phyloP scores from a whole-genome alignment of 2,113 vertebrate genomes.

The Alethe diademata region DNA sequence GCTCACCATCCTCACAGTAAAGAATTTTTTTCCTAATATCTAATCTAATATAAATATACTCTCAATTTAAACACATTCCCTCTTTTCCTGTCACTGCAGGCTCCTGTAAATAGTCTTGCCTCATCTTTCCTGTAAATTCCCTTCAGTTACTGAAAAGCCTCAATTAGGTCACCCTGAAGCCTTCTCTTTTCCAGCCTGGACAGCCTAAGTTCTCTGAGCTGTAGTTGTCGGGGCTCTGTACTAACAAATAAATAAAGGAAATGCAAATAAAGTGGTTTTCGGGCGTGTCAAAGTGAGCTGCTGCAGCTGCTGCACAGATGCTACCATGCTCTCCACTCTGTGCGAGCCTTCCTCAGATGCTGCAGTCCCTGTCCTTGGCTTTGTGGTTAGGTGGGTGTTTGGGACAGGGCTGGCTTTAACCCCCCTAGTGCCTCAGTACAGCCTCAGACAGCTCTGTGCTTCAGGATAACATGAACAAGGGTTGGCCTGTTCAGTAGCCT shows the following conservation, averaged over 20 bases:
- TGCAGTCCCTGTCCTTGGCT: not conserved
- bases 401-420: not conserved
- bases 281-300: not conserved
- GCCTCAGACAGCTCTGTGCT: not conserved
- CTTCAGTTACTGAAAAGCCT: not conserved
- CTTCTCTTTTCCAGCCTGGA: not conserved
- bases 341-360: accelerated
- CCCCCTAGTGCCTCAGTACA: accelerated
- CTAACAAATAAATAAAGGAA: too few relatives aligned
- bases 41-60: not conserved
- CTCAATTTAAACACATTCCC: not conserved
- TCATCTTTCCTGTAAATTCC: not conserved
- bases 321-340: accelerated
- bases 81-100: not conserved
- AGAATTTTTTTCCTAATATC: not conserved
- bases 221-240: accelerated
- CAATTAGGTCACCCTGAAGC: not conserved
- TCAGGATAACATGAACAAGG: accelerated
- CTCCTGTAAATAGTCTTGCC: not conserved
- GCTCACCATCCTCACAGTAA: not conserved
- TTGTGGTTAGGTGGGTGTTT: too few relatives aligned
- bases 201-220: not conserved
- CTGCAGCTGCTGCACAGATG: not conserved
- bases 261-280: too few relatives aligned
- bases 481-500: accelerated